Conservation (phyloP, 2,797 vertebrate species). For the Rhinatrema bivittatum region DNA sequence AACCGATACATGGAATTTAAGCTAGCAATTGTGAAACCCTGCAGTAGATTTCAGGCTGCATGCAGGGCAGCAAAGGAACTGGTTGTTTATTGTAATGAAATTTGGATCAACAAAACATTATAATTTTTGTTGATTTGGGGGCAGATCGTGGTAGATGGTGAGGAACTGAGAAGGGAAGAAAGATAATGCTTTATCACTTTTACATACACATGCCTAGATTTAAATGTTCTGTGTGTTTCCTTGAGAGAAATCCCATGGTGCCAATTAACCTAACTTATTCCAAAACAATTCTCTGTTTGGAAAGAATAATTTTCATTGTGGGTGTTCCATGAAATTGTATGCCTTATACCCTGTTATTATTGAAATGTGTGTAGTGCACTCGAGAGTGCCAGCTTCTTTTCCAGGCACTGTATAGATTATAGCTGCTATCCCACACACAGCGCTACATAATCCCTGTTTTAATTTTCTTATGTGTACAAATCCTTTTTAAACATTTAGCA, state of each 20-base stretch:
- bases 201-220: slow-evolving; percentile 76
- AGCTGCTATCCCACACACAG: slow-evolving; percentile 66
- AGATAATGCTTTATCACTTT: slow-evolving; percentile 79
- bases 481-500: slow-evolving; percentile 47
- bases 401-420: slow-evolving; percentile 52
- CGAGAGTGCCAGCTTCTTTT: slow-evolving; percentile 52
- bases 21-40: slow-evolving; percentile 29
- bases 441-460: slow-evolving; percentile 61
- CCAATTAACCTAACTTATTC: slow-evolving; percentile 88
- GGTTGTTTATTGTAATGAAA: too few species aligned
- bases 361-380: slow-evolving; percentile 55
- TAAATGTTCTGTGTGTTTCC: slow-evolving; percentile 87
- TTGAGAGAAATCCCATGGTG: slow-evolving; percentile 74
- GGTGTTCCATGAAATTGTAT: slow-evolving; percentile 75
- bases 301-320: slow-evolving; percentile 75
- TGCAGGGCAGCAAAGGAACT: too few species aligned
- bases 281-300: slow-evolving; percentile 88
- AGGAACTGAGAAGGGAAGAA: slow-evolving; percentile 43
- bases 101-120: slow-evolving; percentile 70
- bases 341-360: slow-evolving; percentile 67
- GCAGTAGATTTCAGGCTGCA: slow-evolving; percentile 21
- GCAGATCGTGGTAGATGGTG: slow-evolving; percentile 44
- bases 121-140: slow-evolving; percentile 68
- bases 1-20: slow-evolving; percentile 18
- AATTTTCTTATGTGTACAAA: slow-evolving; percentile 55